A percentile compares a stretch with the other conserved stretches of the same genome.
Conservation (phyloP, 2,888 invertebrate genomes). For the Cryptophagus acutangulus region DNA sequence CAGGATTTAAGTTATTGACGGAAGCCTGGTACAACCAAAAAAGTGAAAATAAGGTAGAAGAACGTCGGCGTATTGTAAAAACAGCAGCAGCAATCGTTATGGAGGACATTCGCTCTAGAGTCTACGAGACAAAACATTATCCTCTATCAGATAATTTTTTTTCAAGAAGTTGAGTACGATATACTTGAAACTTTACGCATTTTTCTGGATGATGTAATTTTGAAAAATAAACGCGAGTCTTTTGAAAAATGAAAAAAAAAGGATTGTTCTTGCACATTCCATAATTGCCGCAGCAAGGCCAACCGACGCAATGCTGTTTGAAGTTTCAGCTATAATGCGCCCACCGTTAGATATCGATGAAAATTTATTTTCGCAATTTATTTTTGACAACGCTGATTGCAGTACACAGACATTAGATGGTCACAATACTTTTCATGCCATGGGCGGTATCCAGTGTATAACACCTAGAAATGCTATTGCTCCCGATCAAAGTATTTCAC, state of each 20-base stretch:
- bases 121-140: constrained; percentile 20
- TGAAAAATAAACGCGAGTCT: constrained; percentile 12
- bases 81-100: constrained; percentile 24
- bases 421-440: constrained; percentile 22
- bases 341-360: constrained; percentile 11
- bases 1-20: too few relatives aligned
- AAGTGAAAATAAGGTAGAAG: too few relatives aligned
- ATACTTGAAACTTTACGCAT: constrained; percentile 6
- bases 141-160: constrained; percentile 19
- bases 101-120: constrained; percentile 20
- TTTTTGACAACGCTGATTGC: constrained; percentile 11
- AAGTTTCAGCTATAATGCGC: constrained; percentile 25
- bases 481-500: too few relatives aligned
- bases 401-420: constrained; percentile 26
- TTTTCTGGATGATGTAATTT: constrained; percentile 6
- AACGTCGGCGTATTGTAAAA: constrained; percentile 18
- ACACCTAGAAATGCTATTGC: constrained; percentile 9
- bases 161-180: too few relatives aligned
- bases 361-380: constrained; percentile 6
- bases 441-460: constrained; percentile 19
- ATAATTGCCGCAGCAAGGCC: constrained; percentile 21
- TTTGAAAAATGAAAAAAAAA: constrained; percentile 7
- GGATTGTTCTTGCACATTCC: constrained; percentile 18
- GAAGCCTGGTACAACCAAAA: too few relatives aligned
- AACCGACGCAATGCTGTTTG: constrained; percentile 15